phyloP scores from a whole-genome alignment of 2,113 vertebrate species.

The Pseudopodoces humilis region DNA sequence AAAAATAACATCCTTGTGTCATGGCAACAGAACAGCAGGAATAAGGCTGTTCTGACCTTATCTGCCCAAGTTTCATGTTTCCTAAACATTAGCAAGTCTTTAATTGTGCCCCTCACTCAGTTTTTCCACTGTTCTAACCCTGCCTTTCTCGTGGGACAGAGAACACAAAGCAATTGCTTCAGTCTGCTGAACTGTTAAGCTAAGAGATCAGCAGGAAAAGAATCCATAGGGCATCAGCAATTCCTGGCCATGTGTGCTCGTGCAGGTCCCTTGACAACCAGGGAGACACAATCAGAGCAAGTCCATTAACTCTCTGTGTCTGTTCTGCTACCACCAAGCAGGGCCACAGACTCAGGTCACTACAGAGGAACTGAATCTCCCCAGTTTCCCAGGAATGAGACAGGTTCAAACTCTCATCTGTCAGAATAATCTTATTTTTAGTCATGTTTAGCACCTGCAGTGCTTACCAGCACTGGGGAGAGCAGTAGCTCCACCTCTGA shows the following conservation, averaged over 20 bases:
- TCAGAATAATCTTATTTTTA: not conserved
- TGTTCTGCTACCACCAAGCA: not conserved
- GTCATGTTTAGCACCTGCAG: not conserved
- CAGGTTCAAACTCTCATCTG: not conserved
- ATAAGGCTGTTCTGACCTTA: not conserved
- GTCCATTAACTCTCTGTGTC: not conserved
- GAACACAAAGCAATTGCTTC: not conserved
- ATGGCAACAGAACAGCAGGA: not conserved
- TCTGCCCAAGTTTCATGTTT: not conserved
- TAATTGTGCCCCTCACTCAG: not conserved
- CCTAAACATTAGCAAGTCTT: not conserved
- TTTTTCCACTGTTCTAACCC: not conserved
- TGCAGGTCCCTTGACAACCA: not conserved
- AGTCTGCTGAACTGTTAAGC: not conserved
- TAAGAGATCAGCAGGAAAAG: constrained; percentile 5
- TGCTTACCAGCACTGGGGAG: not conserved
- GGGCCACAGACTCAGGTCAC: not conserved
- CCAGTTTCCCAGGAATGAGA: not conserved
- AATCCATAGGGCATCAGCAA: constrained; percentile 41
- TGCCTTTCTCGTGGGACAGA: not conserved
- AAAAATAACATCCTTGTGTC: not conserved
- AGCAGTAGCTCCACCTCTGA: not conserved
- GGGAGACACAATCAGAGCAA: not conserved
- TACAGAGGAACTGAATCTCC: not conserved
- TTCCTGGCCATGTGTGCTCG: not conserved